Evolutionary conservation across 1,140 invertebrate genomes (phyloP).

Genomic region (Micrasema minimum): DNA sequence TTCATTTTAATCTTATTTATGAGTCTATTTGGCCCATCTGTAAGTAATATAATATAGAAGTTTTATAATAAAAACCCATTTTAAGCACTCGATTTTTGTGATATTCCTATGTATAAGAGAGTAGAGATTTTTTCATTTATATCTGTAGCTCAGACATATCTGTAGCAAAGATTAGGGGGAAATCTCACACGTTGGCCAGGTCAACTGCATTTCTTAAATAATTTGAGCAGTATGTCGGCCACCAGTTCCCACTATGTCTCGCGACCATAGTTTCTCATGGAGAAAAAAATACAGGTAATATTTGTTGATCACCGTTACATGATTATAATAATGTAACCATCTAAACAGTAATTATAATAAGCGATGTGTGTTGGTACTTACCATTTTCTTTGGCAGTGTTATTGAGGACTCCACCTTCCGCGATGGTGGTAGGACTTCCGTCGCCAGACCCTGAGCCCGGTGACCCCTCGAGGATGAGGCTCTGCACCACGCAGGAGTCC

Average conservation of each 20-base stretch:
- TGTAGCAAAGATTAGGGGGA: constrained; percentile 67
- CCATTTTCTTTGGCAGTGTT: constrained; percentile 35
- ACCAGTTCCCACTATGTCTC: constrained; percentile 92
- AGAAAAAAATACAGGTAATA: constrained; percentile 34
- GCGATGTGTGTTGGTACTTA: no score
- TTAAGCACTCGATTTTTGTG: no score
- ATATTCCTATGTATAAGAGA: no score
- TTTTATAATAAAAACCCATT: no score
- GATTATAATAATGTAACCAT: no score
- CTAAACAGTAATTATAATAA: no score
- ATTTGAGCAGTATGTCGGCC: constrained; percentile 93
- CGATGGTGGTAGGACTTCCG: constrained; percentile 16
- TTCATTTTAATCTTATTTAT: no score
- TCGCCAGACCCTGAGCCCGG: constrained; percentile 20
- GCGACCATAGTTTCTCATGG: constrained; percentile 69
- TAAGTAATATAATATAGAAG: no score
- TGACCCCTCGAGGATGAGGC: constrained; percentile 39
- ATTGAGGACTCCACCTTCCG: not conserved
- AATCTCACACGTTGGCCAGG: constrained; percentile 91
- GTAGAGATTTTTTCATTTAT: no score
- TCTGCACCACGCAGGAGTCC: constrained; percentile 48
- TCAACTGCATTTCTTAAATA: constrained; percentile 92
- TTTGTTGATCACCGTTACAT: no score
- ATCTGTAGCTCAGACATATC: constrained; percentile 50
- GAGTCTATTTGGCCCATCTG: no score